Evolutionary conservation across 1,140 invertebrate genomes (phyloP), one percentile per base, ranked within the genome.

Genomic region (Drosophila lini): DNA sequence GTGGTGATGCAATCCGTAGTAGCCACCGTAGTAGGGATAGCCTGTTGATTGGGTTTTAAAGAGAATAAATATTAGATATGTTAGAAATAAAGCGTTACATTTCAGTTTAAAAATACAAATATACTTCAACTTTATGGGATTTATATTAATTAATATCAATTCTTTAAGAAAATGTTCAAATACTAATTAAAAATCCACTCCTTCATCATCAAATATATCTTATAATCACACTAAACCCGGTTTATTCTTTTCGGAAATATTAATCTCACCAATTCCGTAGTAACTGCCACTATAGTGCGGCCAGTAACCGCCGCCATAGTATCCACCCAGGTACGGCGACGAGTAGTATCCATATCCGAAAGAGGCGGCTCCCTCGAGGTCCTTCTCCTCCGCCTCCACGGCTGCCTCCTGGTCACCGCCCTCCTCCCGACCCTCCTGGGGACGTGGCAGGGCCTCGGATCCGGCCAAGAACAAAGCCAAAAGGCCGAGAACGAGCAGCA

Each of bases 21-120:
- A 91, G 71, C 90, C 90, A 25, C 81, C 81, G n/a, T 91, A 91
- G 67, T 91, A 91, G 22, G 90, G 90, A 80, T 91, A 91, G 44
- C 90, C 90, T 91, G 22, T 6, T 8, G 28, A 2, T 41, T 11
- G 5, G 31, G n/a, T 6, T 25, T 25, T 15, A 59, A 1, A 45
- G 5, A 22, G 41, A 22, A 44, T 34, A 16, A 32, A 19, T 16
- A 16, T 63, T 11, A 22, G 22, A 22, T 22, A 22, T 22, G 3
- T 22, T 22, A 22, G 22, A 22, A 1, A 22, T 22, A 22, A 22
- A 22, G 22, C 22, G 22, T 3, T 22, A 22, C 22, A 22, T 22
- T 22, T 22, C 3, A 22, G 22, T 2, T 22, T 28, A 28, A 28
- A 5, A 28, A 28, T 28, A 5, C 25, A 28, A 5, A 28, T 28